Conservation (phyloP, 2,888 invertebrate species). For the Cephus pulcher region DNA sequence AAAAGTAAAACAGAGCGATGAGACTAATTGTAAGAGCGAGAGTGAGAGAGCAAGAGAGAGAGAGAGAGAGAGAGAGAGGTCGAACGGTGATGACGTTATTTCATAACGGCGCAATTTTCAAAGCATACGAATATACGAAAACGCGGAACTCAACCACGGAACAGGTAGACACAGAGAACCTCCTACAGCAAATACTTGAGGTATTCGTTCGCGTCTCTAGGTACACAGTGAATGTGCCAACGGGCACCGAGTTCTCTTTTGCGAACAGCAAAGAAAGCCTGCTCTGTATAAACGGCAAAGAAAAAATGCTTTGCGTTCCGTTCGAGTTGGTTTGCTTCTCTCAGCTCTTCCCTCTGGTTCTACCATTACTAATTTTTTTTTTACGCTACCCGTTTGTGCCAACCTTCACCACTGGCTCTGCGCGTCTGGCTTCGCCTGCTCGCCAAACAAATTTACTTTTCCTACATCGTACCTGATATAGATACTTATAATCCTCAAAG, state of each 20-base stretch:
- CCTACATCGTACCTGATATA: background rate
- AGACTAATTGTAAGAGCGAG: too few species aligned
- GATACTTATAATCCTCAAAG: background rate
- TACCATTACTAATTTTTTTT: background rate
- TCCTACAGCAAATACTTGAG: constrained; percentile 24
- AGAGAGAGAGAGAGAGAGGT: background rate
- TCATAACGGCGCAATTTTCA: constrained; percentile 30
- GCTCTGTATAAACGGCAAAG: constrained; percentile 22
- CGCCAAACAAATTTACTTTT: constrained; percentile 17
- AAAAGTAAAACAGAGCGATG: background rate
- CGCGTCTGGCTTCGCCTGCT: background rate
- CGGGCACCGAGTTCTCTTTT: constrained; percentile 14
- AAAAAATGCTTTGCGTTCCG: constrained; percentile 11
- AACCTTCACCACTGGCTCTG: background rate
- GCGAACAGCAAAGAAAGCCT: constrained; percentile 25
- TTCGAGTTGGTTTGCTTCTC: constrained; percentile 28
- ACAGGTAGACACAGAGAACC: constrained; percentile 18
- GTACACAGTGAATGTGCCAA: background rate
- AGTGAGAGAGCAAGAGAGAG: too few species aligned
- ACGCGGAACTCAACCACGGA: constrained; percentile 11
- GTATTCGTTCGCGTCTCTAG: constrained; percentile 7
- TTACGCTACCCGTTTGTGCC: background rate
- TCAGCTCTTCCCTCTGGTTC: background rate
- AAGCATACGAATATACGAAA: constrained; percentile 22
- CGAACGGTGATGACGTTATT: constrained; percentile 23